A percentile compares a stretch with the other conserved stretches of the same genome.
phyloP scores from a whole-genome alignment of 2,113 vertebrate genomes.

The Gobio gobio region DNA sequence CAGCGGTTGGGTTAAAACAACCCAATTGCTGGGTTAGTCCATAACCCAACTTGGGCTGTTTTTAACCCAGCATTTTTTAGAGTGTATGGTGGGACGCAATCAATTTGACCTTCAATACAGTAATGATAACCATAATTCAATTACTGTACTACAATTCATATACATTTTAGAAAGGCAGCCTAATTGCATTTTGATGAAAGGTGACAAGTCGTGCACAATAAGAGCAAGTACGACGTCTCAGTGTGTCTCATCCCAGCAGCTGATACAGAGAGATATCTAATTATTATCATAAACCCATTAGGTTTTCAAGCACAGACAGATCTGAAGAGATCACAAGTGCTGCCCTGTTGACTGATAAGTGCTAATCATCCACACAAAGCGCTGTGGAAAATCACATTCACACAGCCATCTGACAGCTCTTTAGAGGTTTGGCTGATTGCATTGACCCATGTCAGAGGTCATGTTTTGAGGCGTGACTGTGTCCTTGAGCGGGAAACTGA shows the following conservation, averaged over 20 bases:
- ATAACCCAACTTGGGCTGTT: too few relatives aligned
- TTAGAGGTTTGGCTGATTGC: slow-evolving; percentile 4
- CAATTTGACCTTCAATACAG: too few relatives aligned
- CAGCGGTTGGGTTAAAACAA: too few relatives aligned
- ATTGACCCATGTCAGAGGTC: slow-evolving; percentile 1
- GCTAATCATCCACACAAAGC: neutral
- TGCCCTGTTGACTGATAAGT: slow-evolving; percentile 39
- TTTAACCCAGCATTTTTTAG: too few relatives aligned
- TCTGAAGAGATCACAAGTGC: slow-evolving; percentile 33
- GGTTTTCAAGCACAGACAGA: neutral
- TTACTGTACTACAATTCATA: too few relatives aligned
- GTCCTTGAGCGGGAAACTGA: neutral
- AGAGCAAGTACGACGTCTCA: neutral
- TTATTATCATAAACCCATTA: neutral
- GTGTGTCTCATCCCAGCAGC: neutral
- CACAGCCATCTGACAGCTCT: neutral
- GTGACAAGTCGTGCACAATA: neutral
- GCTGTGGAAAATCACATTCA: slow-evolving; percentile 25
- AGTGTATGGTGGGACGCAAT: too few relatives aligned
- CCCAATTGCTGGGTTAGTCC: too few relatives aligned
- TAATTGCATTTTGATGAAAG: neutral
- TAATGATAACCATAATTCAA: too few relatives aligned
- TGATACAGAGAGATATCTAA: neutral
- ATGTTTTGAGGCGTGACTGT: neutral
- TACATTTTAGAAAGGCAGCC: too few relatives aligned